Base-by-base conservation (phyloP, 2,113 vertebrate genomes). In the Pungitius pungitius region DNA sequence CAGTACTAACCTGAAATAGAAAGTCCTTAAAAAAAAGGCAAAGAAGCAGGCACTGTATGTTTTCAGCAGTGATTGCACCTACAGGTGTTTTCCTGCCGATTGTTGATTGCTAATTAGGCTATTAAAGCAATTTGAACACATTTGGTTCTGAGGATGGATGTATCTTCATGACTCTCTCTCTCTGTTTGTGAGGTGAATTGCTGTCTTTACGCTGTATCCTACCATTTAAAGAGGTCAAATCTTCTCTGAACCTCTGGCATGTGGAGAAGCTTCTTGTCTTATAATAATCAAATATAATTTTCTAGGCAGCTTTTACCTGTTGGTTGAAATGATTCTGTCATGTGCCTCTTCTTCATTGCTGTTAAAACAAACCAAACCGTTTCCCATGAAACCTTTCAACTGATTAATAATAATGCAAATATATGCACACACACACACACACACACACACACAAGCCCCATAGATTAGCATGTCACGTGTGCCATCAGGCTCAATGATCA, bases 101-200 rank as follows among this genome's bases (percentile, higher is more conserved):
- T 84, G 77, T 42, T 81, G 76, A 85, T 84, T 80, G 64, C 55
- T 76, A 62, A 80, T 83, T 60, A 51, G n/a, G n/a, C 49, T 51
- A 39, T 12, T 22, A 40, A 78, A n/a, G 30, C 7, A n/a, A 26
- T 77, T 66, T 66, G 56, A 69, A 47, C 37, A 24, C 6, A 8
- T 43, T 60, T 43, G 54, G 20, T 47, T 47, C 10, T 39, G 45
- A 56, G 24, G 33, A 49, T 26, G 26, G 26, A 54, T 20, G 30
- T 42, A 14, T 24, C 37, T 65, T 37, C 62, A 9, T 15, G 1
- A 12, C 37, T 37, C 4, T 2, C 8, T 35, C n/a, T 26, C 1
- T 35, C 33, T n/a, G n/a, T n/a, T 55, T 42, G 18, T 52, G n/a
- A 13, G 27, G 12, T 17, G 30, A 55, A 13, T n/a, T 42, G 7